Evolutionary conservation across 2,113 vertebrate species (phyloP), one percentile per base, ranked within the genome.

Genomic region (Syngnathus scovelli): DNA sequence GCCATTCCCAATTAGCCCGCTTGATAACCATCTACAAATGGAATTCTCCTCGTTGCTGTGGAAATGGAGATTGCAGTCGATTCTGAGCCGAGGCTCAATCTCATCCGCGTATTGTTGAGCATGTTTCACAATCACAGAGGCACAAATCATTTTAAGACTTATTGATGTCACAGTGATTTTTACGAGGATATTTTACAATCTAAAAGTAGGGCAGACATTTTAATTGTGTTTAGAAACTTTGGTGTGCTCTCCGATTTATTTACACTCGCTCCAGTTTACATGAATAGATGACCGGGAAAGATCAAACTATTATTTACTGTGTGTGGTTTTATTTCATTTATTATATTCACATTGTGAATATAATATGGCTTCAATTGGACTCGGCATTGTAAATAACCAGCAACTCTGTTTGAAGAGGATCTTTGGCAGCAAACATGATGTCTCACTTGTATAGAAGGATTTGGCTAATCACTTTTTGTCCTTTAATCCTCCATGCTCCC

Each of bases 211-310:
- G 36, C 59, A 33, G 46, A 51, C 67, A 66, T 70, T 54, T 67
- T 58, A 9, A 5, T 43, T 62, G 10, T 56, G 66, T 68, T 78
- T 72, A 66, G 51, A 70, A 6, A 33, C 70, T 84, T 81, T 75
- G 21, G 21, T 55, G 9, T 23, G 3, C 27, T 58, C 33, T 36
- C 12, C 37, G 55, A 36, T 75, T 16, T 58, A 75, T 16, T 68
- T 72, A 64, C 81, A 59, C 27, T 39, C 54, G 2, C 60, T 19
- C 11, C n/a, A 41, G 19, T 61, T 61, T 21, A 41, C 13, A 41
- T 61, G 60, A n/a, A 23, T 61, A 23, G 36, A 43, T 23, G 39
- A 23, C 11, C 12, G 21, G 38, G 38, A 15, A 61, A 43, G 36
- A 5, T 4, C 11, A 43, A 41, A 39, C 16, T 19, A 16, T 21